These are phyloP conservation scores for Lagria hirta DNA, from an alignment of 2,888 invertebrate genomes.

Conservation along the genomic window DNA sequence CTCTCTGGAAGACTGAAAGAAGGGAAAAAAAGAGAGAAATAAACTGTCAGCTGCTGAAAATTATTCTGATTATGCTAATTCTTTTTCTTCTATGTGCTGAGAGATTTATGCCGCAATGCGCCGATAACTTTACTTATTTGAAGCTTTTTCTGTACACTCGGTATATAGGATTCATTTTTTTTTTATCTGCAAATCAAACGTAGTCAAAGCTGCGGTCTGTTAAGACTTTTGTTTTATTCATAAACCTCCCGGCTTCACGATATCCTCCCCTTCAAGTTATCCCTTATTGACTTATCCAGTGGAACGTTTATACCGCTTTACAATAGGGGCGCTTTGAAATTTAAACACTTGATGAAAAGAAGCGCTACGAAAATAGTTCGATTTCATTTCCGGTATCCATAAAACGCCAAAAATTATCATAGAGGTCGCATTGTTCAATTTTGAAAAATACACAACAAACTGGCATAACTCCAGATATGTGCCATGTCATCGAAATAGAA, in stretches of 20 bases:
- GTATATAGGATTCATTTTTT: too few species aligned
- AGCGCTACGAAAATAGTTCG: slow-evolving; percentile 33
- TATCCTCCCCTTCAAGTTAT: slow-evolving; percentile 50
- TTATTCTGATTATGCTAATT: slow-evolving; percentile 67
- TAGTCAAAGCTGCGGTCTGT: slow-evolving; percentile 46
- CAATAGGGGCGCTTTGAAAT: slow-evolving; percentile 49
- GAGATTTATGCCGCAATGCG: slow-evolving; percentile 45
- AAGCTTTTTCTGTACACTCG: too few species aligned
- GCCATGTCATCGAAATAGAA: slow-evolving; percentile 52
- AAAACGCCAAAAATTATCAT: slow-evolving; percentile 5
- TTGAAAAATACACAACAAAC: background rate
- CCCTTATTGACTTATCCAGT: slow-evolving; percentile 54
- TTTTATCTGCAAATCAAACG: slow-evolving; percentile 45
- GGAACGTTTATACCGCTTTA: slow-evolving; percentile 51
- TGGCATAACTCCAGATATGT: slow-evolving; percentile 41
- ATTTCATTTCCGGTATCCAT: slow-evolving; percentile 40
- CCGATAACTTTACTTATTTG: too few species aligned
- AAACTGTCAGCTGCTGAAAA: slow-evolving; percentile 64
- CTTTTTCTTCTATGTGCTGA: slow-evolving; percentile 54
- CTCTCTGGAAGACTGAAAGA: slow-evolving; percentile 33
- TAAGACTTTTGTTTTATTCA: slow-evolving; percentile 58
- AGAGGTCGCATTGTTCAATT: background rate
- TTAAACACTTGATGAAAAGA: slow-evolving; percentile 49
- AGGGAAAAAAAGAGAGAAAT: slow-evolving; percentile 59
- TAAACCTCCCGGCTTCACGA: slow-evolving; percentile 51